These are phyloP conservation scores for Nomada flava DNA, from an alignment of 2,888 invertebrate genomes.

Conservation along the genomic window DNA sequence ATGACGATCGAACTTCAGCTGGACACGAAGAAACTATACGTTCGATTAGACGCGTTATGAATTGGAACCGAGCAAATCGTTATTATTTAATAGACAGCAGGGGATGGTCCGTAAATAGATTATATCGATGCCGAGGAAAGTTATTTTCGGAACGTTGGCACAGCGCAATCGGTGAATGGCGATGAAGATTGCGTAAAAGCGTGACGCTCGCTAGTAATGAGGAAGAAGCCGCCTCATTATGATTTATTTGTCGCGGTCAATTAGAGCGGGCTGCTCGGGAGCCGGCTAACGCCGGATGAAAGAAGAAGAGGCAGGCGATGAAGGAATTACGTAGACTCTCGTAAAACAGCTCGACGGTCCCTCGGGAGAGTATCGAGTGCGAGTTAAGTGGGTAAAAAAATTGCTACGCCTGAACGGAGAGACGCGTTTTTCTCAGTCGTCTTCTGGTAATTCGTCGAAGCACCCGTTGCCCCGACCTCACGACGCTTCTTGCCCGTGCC, in stretches of 20 bases:
- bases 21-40: constrained; percentile 12
- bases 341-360: constrained; percentile 72
- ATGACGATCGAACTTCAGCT: neutral
- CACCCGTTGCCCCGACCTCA: constrained; percentile 41
- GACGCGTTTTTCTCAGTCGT: constrained; percentile 63
- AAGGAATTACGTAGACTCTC: constrained; percentile 72
- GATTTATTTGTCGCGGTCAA: constrained; percentile 75
- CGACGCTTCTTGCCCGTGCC: constrained; percentile 31
- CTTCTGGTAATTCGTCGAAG: constrained; percentile 60
- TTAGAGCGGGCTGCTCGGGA: constrained; percentile 60
- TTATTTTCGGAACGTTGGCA: constrained; percentile 49
- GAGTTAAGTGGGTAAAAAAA: constrained; percentile 73
- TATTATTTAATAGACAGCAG: constrained; percentile 38
- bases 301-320: constrained; percentile 60
- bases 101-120: constrained; percentile 59
- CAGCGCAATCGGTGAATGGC: constrained; percentile 58
- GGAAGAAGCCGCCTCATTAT: constrained; percentile 73
- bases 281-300: constrained; percentile 12
- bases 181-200: constrained; percentile 73
- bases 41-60: constrained; percentile 55
- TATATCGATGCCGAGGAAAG: constrained; percentile 57
- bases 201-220: constrained; percentile 69
- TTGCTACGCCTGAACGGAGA: constrained; percentile 68
- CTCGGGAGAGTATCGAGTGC: constrained; percentile 67
- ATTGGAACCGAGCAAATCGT: constrained; percentile 57